Evolutionary conservation across 2,797 vertebrate genomes (phyloP), one percentile per base, ranked within the genome.

Genomic region (Botia kubotai): DNA sequence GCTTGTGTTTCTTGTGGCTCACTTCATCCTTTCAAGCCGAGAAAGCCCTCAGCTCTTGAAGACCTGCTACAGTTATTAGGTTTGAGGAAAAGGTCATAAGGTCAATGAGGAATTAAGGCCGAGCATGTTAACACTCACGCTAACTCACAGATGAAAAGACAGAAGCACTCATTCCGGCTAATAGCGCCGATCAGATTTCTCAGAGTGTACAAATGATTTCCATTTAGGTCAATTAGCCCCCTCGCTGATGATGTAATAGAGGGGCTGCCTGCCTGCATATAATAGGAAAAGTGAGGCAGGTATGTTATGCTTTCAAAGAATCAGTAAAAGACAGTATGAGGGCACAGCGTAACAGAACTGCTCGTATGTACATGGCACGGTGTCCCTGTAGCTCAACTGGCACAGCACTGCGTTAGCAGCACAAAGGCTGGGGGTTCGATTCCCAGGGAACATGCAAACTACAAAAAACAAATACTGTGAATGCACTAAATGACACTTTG

Each of bases 101-200:
- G 93, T 94, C 93, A 95, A 93, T 86, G 90, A 93, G 93, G 93
- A 93, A 93, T 94, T 93, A 93, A 93, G 92, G 92, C 92, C 93
- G 93, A 94, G 92, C 93, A 92, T 93, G 93, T 93, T 90, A 90
- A 91, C 89, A 90, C 91, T 92, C 90, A 91, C 63, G 55, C 67
- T 89, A 89, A 89, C 88, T 36, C 86, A 85, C 83, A 88, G 86
- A 92, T 87, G 87, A 90, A 91, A 92, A 88, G 83, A 87, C 70
- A 75, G 86, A 85, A 89, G 77, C 86, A 86, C 89, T 86, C 81
- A 80, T 88, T 91, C 84, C 87, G 89, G 82, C 85, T 83, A 90
- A 92, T 87, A 90, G 87, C 52, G 66, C 46, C 19, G 90, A 91
- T 93, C 92, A 90, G 81, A 91, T 93, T 91, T 91, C 91, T 69